These are phyloP conservation scores for Neoaliturus tenellus DNA, from an alignment of 2,888 invertebrate genomes.

Conservation along the genomic window DNA sequence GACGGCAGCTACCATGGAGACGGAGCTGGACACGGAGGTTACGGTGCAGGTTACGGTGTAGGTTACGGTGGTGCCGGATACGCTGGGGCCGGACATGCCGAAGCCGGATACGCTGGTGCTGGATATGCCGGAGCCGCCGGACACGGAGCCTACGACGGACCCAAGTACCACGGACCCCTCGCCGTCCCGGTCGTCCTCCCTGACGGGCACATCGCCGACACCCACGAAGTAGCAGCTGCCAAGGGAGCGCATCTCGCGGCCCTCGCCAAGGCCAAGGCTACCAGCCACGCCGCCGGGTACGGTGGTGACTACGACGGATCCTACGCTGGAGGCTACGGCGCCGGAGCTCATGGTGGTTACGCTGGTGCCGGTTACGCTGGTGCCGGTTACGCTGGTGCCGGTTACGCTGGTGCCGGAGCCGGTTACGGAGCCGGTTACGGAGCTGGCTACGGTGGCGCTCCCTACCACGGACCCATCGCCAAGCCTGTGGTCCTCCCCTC, in stretches of 20 bases:
- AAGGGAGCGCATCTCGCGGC: neutral
- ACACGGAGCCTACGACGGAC: slow-evolving; percentile 18
- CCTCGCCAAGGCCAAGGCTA: slow-evolving; percentile 5
- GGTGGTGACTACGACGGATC: neutral
- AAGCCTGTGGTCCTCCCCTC: slow-evolving; percentile 22
- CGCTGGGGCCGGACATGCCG: neutral
- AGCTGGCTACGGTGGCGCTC: slow-evolving; percentile 57
- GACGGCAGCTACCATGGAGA: slow-evolving; percentile 9
- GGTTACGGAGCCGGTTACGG: slow-evolving; percentile 51
- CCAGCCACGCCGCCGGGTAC: slow-evolving; percentile 58
- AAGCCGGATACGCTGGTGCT: neutral
- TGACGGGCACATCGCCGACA: slow-evolving; percentile 14
- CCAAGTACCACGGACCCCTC: slow-evolving; percentile 9
- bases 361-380: neutral
- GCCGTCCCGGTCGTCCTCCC: neutral
- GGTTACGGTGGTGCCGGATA: neutral
- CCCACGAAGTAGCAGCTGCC: slow-evolving; percentile 1
- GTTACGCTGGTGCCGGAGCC: slow-evolving; percentile 50
- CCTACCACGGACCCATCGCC: slow-evolving; percentile 36
- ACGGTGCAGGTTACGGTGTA: neutral
- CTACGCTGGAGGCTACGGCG: slow-evolving; percentile 49
- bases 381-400: slow-evolving; percentile 16
- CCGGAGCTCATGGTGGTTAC: too few species aligned
- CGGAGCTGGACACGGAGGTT: slow-evolving; percentile 8
- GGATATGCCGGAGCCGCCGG: slow-evolving; percentile 10